Base-by-base conservation (phyloP, 2,888 invertebrate species). In the Griposia aprilina region DNA sequence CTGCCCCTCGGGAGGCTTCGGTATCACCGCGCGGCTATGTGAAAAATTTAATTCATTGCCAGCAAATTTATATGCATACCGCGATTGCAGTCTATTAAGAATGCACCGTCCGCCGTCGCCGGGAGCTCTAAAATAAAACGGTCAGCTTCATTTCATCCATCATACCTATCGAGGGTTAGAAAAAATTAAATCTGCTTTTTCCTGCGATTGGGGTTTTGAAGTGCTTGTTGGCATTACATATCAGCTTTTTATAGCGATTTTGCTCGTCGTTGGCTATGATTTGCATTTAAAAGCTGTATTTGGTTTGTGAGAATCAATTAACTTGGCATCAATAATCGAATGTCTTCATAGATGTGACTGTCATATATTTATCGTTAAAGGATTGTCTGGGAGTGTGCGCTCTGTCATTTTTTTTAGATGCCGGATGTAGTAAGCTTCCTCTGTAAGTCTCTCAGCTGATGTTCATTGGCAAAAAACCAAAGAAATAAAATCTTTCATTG, bases 31-130 rank as follows among this genome's bases (percentile, higher is more conserved):
- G 92, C 90, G 90, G 90, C 92, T 92, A 94, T 94, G 93, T 91
- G 93, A 94, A 94, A 94, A 95, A 94, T 94, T 94, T 94, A 94
- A 95, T 95, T 94, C 94, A 93, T 93, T 90, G 92, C 92, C 86
- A 85, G 89, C 88, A 90, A 91, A 94, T 94, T 95, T 94, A 93
- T 95, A 95, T 95, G 95, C 95, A 95, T 94, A 92, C 94, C 95
- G 88, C 91, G 91, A 84, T 91, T 94, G 94, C 93, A 94, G 90
- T 94, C 91, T 93, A 94, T 94, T 94, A 94, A 92, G 93, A 94
- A 95, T 95, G 94, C 95, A 94, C 92, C 91, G 89, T 92, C 89
- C 84, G 87, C 90, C 92, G 91, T 90, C 90, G 79, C 86, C 65
- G 76, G 80, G 88, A 86, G 88, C 84, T 90, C 89, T 92, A 90